Evolutionary conservation across 2,113 vertebrate genomes (phyloP).

Genomic region (Neomonachus schauinslandi): DNA sequence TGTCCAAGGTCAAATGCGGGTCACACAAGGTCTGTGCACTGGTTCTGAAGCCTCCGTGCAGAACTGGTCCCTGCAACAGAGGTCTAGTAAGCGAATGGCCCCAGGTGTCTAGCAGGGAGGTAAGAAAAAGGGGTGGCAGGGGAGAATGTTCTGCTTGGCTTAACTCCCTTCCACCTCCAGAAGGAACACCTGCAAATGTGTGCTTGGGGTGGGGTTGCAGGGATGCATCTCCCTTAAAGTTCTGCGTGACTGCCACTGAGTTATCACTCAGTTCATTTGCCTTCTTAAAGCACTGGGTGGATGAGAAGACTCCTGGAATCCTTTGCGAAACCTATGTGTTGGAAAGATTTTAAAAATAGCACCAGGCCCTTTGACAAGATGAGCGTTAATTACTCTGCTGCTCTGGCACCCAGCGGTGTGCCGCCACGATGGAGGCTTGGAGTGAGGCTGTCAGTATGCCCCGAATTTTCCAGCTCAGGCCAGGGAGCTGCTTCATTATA

Average conservation of each 20-base stretch:
- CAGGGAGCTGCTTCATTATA: not conserved
- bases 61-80: not conserved
- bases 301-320: conserved; percentile 58
- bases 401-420: not conserved
- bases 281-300: not conserved
- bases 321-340: not conserved
- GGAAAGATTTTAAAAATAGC: conserved; percentile 73
- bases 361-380: conserved; percentile 21
- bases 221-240: not conserved
- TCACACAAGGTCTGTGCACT: not conserved
- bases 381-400: conserved; percentile 46
- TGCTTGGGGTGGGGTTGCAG: not conserved
- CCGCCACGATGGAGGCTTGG: rapidly evolving
- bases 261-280: not conserved
- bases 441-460: not conserved
- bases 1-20: rapidly evolving
- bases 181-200: not conserved
- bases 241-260: not conserved
- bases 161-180: not conserved
- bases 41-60: not conserved
- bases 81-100: rapidly evolving
- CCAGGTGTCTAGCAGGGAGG: not conserved
- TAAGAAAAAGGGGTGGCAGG: not conserved
- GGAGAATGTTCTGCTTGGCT: not conserved
- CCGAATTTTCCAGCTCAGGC: not conserved